Evolutionary conservation across 1,140 invertebrate species (phyloP).

Genomic region (Macrobrachium rosenbergii): DNA sequence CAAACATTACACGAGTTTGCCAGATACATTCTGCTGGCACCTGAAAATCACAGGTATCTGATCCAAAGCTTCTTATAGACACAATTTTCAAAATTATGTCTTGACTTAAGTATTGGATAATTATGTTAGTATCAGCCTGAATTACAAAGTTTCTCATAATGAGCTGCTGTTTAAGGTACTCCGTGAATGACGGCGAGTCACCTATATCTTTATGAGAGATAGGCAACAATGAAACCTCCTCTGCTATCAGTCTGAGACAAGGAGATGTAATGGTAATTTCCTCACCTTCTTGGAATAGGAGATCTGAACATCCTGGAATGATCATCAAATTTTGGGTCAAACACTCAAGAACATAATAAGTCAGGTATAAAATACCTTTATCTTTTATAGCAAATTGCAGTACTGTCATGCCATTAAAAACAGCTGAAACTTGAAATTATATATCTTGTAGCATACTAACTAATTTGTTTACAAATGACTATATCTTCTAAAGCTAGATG

Average conservation of each 20-base stretch:
- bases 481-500: too few relatives aligned
- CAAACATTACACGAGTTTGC: slow-evolving; percentile 27
- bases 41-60: not conserved
- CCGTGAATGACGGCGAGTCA: slow-evolving; percentile 11
- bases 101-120: slow-evolving; percentile 51
- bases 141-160: slow-evolving; percentile 8
- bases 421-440: too few relatives aligned
- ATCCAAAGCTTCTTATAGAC: slow-evolving; percentile 25
- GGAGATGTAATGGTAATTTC: slow-evolving; percentile 19
- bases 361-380: not conserved
- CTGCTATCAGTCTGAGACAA: slow-evolving; percentile 31
- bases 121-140: slow-evolving; percentile 2
- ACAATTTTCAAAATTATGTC: slow-evolving; percentile 29
- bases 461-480: too few relatives aligned
- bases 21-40: slow-evolving; percentile 31
- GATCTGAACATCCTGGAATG: slow-evolving; percentile 12
- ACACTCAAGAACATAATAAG: not conserved
- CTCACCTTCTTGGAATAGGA: slow-evolving; percentile 32
- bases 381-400: too few relatives aligned
- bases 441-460: too few relatives aligned
- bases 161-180: slow-evolving; percentile 50
- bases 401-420: too few relatives aligned
- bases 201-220: slow-evolving; percentile 4
- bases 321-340: not conserved
- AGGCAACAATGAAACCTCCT: slow-evolving; percentile 26